phyloP scores from a whole-genome alignment of 2,888 invertebrate species.

The Pandemis corylana region DNA sequence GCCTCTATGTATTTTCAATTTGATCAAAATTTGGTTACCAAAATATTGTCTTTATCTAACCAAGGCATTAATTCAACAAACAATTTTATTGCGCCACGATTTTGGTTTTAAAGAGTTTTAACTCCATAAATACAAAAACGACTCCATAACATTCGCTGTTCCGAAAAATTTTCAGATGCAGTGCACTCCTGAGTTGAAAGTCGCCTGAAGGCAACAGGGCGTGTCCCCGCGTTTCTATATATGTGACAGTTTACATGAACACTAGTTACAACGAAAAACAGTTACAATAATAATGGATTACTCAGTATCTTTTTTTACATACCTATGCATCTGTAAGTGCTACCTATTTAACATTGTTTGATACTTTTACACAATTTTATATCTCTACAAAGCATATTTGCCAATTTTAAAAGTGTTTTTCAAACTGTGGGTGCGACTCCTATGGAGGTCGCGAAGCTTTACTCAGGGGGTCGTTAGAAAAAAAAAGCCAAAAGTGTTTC shows the following conservation, averaged over 20 bases:
- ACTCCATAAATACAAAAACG: not conserved
- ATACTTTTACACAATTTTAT: not conserved
- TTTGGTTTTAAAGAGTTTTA: too few relatives aligned
- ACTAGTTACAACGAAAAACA: slow-evolving; percentile 16
- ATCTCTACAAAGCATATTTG: not conserved
- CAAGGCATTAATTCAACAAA: too few relatives aligned
- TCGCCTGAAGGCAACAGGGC: slow-evolving; percentile 29
- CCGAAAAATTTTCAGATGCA: slow-evolving; percentile 9
- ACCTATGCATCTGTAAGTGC: slow-evolving; percentile 25
- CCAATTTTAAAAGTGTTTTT: too few relatives aligned
- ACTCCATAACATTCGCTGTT: slow-evolving; percentile 22
- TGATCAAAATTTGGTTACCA: too few relatives aligned
- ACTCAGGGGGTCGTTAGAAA: too few relatives aligned
- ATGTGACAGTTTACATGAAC: slow-evolving; percentile 21
- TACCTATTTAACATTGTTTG: not conserved
- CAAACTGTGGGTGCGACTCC: too few relatives aligned
- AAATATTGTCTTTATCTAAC: too few relatives aligned
- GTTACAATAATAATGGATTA: slow-evolving; percentile 29
- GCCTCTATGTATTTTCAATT: too few relatives aligned
- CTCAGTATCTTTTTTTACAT: slow-evolving; percentile 6
- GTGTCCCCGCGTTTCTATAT: slow-evolving; percentile 32
- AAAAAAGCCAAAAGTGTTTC: too few relatives aligned
- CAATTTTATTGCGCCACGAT: too few relatives aligned
- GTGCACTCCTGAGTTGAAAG: slow-evolving; percentile 8
- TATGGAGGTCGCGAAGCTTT: too few relatives aligned